These are phyloP conservation scores for Opisthograptis luteolata DNA, from an alignment of 2,888 invertebrate genomes.

Conservation along the genomic window DNA sequence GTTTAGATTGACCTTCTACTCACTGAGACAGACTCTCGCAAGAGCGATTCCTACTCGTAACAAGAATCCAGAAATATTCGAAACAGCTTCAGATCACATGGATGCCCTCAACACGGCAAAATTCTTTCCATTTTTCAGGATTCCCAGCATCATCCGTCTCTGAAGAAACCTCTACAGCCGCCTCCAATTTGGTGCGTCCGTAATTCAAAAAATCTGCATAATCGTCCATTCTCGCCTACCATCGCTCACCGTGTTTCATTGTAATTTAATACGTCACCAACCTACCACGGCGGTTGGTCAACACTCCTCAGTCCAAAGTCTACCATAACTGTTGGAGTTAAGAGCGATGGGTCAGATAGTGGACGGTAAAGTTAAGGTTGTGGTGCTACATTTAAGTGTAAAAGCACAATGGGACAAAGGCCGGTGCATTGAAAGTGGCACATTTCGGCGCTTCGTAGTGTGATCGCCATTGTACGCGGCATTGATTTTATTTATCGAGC, in stretches of 20 bases:
- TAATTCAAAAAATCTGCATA: constrained; percentile 51
- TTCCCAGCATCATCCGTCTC: constrained; percentile 29
- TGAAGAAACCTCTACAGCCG: constrained; percentile 41
- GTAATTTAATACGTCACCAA: constrained; percentile 50
- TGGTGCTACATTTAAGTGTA: constrained; percentile 48
- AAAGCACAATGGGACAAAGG: constrained; percentile 52
- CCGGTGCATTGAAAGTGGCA: constrained; percentile 51
- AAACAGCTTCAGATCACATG: no score
- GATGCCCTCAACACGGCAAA: not conserved
- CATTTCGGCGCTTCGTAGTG: constrained; percentile 43
- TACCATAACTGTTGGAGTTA: constrained; percentile 19
- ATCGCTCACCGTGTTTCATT: constrained; percentile 51
- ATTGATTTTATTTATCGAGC: constrained; percentile 50
- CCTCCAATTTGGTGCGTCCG: constrained; percentile 38
- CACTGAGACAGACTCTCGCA: no score
- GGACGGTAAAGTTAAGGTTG: constrained; percentile 29
- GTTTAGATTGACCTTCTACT: no score
- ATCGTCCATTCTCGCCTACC: constrained; percentile 47
- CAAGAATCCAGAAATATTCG: no score
- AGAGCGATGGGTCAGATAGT: not conserved
- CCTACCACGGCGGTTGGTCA: not conserved
- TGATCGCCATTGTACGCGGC: constrained; percentile 45
- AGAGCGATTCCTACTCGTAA: no score
- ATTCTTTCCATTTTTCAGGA: not conserved
- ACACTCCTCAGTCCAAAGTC: not conserved